Evolutionary conservation across 2,797 vertebrate species (phyloP), one percentile per base, ranked within the genome.

Genomic region (Lepus oiostolus): DNA sequence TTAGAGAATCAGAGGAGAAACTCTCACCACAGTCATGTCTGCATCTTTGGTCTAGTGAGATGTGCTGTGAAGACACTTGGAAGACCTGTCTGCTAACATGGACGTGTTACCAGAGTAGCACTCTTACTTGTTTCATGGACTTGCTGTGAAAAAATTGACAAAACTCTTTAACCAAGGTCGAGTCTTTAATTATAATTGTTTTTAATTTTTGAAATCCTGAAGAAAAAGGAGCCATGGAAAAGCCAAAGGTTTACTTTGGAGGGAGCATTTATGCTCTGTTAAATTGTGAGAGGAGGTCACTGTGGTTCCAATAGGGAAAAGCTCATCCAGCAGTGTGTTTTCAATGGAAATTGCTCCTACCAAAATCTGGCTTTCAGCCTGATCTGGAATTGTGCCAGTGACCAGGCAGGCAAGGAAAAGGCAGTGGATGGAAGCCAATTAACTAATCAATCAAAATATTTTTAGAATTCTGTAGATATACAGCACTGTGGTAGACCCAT

Each of bases 391-490:
- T n/a, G 32, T 91, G 84, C 91, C 92, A 94, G 60, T 30, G 87
- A 89, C 91, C 90, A 82, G 93, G 96, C 52, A 81, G 83, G 76
- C 7, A 35, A 79, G 82, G 72, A 85, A 83, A 96, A 95, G 68
- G 83, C 85, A 12, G 71, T 62, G 13, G 96, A 62, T 65, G 75
- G 94, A 85, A 96, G 92, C 96, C 94, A 96, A 92, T 96, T 95
- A 94, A 95, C 95, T 84, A 97, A 91, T 96, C 96, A 88, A 95
- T 96, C 93, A 95, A 75, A 93, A 14, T 93, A 96, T 95, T 95
- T 97, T 91, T 91, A 95, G 95, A 85, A 32, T 70, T 88, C 50
- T 76, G 82, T 58, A 70, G 71, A 85, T 90, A 8, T 11, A 1
- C 1, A 47, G 82, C 81, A 90, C 50, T 58, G 19, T 21, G 81